Evolutionary conservation across 2,113 vertebrate genomes (phyloP).

Genomic region (Acrocephalus kingi): DNA sequence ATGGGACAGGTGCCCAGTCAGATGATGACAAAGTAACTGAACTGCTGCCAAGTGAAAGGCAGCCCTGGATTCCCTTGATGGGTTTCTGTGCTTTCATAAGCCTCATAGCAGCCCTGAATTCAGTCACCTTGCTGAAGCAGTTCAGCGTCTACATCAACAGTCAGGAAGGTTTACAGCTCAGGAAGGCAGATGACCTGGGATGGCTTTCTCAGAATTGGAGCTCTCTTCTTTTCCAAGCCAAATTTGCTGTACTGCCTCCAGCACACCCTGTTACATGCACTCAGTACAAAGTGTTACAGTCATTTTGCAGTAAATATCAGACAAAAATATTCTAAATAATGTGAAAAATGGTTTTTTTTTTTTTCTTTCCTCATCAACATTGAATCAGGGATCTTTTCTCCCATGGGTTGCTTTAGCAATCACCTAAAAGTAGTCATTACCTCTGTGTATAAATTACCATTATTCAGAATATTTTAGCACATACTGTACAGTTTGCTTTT

Average conservation of each 20-base stretch:
- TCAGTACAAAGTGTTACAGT: not conserved
- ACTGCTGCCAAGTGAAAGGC: constrained; percentile 21
- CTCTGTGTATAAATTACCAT: not conserved
- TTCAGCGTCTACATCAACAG: not conserved
- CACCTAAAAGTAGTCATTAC: not conserved
- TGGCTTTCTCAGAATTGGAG: constrained; percentile 25
- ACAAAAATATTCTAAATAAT: not conserved
- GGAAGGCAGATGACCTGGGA: not conserved
- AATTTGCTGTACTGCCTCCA: not conserved
- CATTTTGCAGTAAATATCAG: not conserved
- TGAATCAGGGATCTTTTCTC: not conserved
- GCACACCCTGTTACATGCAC: not conserved
- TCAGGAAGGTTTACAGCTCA: not conserved
- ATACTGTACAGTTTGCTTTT: not conserved
- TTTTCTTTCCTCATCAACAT: not conserved
- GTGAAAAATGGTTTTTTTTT: not conserved
- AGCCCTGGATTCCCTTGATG: constrained; percentile 15
- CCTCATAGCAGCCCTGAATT: not conserved
- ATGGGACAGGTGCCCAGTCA: constrained; percentile 35
- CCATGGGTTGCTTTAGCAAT: not conserved
- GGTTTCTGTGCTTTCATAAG: not conserved
- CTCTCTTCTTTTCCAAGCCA: not conserved
- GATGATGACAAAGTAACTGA: constrained; percentile 43
- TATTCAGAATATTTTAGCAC: not conserved
- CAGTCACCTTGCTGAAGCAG: constrained; percentile 42